A percentile compares a stretch with the other conserved stretches of the same genome.
These are phyloP conservation scores for Aphelinus certus DNA, from an alignment of 1,140 invertebrate genomes.

Conservation along the genomic window DNA sequence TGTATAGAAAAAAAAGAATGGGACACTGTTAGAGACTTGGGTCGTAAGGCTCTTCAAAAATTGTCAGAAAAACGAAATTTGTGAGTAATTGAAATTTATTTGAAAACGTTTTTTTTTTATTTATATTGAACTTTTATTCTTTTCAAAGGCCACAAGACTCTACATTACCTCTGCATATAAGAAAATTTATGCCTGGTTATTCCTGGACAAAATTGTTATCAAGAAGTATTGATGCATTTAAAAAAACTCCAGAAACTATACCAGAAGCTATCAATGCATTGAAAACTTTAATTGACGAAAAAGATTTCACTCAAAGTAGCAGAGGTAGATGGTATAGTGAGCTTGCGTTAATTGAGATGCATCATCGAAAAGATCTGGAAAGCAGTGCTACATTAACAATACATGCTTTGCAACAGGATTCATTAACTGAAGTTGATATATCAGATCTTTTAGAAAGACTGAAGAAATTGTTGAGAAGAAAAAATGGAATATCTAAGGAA, in stretches of 20 bases:
- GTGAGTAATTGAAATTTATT: conserved; percentile 23
- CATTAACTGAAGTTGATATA: conserved; percentile 47
- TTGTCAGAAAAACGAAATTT: conserved; percentile 15
- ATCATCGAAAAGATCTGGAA: conserved; percentile 51
- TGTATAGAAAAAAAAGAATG: conserved; percentile 51
- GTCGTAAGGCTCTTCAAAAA: conserved; percentile 40
- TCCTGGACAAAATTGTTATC: conserved; percentile 57
- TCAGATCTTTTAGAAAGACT: conserved; percentile 48
- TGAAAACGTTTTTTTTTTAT: conserved; percentile 9
- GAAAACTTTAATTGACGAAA: conserved; percentile 48
- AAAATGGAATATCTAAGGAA: conserved; percentile 41
- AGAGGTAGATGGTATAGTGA: conserved; percentile 54
- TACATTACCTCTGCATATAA: conserved; percentile 52
- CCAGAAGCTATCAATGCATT: conserved; percentile 45
- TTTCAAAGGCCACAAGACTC: background rate
- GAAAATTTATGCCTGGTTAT: conserved; percentile 50
- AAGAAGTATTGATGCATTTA: conserved; percentile 54
- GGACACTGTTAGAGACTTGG: conserved; percentile 41
- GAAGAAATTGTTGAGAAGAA: conserved; percentile 46
- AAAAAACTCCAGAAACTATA: conserved; percentile 50
- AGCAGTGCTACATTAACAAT: conserved; percentile 44
- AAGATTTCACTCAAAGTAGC: conserved; percentile 42
- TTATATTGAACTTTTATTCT: background rate
- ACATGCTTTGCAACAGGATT: conserved; percentile 42
- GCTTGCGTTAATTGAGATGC: conserved; percentile 55